Percentiles rank a stretch among this genome's conserved stretches.
phyloP scores from a whole-genome alignment of 2,888 invertebrate genomes.

The Lasioglossum lativentre region DNA sequence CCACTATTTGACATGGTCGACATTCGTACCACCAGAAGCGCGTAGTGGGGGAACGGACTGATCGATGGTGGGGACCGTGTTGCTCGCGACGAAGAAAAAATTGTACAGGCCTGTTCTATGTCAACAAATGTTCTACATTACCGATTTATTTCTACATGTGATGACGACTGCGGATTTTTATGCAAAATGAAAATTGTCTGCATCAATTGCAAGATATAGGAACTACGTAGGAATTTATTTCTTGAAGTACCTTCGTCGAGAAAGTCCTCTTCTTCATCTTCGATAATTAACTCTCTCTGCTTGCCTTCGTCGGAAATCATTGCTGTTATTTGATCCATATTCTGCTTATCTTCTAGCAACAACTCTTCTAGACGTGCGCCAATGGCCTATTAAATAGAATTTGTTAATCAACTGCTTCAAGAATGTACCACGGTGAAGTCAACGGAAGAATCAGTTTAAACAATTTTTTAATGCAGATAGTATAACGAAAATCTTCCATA shows the following conservation, averaged over 20 bases:
- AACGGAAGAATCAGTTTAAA: neutral
- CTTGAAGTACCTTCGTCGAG: slow-evolving; percentile 92
- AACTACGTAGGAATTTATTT: no score
- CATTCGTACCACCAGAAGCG: no score
- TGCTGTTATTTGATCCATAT: slow-evolving; percentile 88
- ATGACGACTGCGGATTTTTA: no score
- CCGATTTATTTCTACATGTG: neutral
- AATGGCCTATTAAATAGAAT: slow-evolving; percentile 87
- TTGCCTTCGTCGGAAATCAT: slow-evolving; percentile 91
- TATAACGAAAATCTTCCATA: no score
- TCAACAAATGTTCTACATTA: no score
- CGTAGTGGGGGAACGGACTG: no score
- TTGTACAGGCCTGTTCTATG: no score
- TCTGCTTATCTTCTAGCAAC: slow-evolving; percentile 91
- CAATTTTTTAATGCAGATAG: neutral
- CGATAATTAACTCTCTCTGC: slow-evolving; percentile 91
- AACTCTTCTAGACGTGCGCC: slow-evolving; percentile 96
- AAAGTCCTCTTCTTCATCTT: slow-evolving; percentile 98
- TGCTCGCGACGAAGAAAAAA: no score
- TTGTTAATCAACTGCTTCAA: neutral
- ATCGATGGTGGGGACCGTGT: no score
- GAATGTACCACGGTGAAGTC: neutral
- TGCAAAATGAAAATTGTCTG: no score
- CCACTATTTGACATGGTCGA: no score
- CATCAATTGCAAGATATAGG: no score